Percentiles rank a stretch among this genome's conserved stretches.
phyloP scores from a whole-genome alignment of 2,113 vertebrate genomes.

The Epinephelus cyanopodus region DNA sequence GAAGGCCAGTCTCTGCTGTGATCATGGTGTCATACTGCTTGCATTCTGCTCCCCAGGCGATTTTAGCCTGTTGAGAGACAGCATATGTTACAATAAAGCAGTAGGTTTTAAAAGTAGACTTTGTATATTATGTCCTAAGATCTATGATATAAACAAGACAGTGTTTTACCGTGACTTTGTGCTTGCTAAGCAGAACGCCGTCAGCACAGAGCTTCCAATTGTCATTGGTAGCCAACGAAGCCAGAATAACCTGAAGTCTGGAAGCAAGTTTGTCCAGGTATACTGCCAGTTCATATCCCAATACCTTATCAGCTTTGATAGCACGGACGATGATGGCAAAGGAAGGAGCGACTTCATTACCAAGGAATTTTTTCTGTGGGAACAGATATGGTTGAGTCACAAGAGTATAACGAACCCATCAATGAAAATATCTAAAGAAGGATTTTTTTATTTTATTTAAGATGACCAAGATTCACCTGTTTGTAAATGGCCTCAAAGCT shows the following conservation, averaged over 20 bases:
- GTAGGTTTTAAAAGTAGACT: background rate
- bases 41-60: constrained; percentile 84
- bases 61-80: constrained; percentile 63
- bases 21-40: constrained; percentile 75
- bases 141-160: background rate
- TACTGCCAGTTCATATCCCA: constrained; percentile 82
- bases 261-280: constrained; percentile 77
- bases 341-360: constrained; percentile 60
- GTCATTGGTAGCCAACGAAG: constrained; percentile 79
- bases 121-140: background rate
- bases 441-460: background rate
- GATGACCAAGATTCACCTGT: constrained; percentile 57
- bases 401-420: background rate
- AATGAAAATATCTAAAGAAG: background rate
- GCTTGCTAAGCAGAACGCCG: constrained; percentile 79
- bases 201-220: constrained; percentile 87
- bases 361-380: constrained; percentile 78
- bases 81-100: background rate
- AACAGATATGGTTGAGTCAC: background rate
- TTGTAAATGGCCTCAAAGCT: constrained; percentile 72
- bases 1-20: constrained; percentile 82
- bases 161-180: constrained; percentile 85
- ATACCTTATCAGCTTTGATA: constrained; percentile 70
- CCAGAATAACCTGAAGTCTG: constrained; percentile 83
- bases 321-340: constrained; percentile 75